These are phyloP conservation scores for Lepidocolaptes lacrymiger DNA, from an alignment of 2,797 vertebrate species.

Conservation along the genomic window DNA sequence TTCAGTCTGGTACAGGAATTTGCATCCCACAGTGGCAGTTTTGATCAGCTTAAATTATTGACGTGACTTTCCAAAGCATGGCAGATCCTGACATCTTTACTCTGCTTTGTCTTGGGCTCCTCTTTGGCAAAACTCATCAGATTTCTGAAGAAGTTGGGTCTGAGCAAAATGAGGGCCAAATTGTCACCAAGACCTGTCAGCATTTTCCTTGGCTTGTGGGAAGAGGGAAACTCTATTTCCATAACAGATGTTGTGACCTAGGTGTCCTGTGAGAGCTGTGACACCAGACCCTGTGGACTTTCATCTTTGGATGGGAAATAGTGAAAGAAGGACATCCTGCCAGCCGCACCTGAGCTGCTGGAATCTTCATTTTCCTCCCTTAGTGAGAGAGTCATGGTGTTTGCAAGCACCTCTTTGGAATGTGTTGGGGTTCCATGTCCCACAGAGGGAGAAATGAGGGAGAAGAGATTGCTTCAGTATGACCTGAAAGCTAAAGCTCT, in stretches of 20 bases:
- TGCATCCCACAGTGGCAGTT: background rate
- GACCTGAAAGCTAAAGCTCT: background rate
- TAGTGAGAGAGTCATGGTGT: fast-evolving
- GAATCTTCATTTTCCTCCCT: background rate
- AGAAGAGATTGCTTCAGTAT: background rate
- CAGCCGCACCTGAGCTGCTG: background rate
- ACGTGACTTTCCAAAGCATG: fast-evolving
- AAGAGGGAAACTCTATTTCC: background rate
- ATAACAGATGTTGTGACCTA: background rate
- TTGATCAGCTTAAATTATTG: background rate
- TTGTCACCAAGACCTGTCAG: fast-evolving
- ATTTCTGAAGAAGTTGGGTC: background rate
- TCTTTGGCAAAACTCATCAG: background rate
- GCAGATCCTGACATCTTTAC: background rate
- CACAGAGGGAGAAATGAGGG: background rate
- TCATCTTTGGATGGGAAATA: background rate
- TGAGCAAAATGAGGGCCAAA: background rate
- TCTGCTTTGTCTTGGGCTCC: background rate
- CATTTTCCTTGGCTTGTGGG: background rate
- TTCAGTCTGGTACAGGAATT: background rate
- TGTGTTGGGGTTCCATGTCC: fast-evolving
- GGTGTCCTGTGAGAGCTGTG: background rate
- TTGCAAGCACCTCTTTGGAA: background rate
- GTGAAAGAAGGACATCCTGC: background rate
- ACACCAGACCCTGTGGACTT: background rate